These are phyloP conservation scores for Eristalinus sepulchralis DNA, from an alignment of 2,888 invertebrate genomes.

Conservation along the genomic window DNA sequence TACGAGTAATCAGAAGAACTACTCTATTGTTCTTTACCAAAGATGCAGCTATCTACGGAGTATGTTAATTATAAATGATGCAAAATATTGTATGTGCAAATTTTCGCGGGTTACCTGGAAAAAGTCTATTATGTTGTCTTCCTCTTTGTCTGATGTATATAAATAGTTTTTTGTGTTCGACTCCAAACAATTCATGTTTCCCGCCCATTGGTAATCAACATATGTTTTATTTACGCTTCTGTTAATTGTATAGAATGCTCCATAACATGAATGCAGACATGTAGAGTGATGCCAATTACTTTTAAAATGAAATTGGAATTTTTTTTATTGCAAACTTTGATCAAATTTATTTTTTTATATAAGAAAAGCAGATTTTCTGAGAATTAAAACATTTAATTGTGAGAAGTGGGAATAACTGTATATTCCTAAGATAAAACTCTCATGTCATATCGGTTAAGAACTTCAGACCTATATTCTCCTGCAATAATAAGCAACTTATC, in stretches of 20 bases:
- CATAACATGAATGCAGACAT: background rate
- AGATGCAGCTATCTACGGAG: constrained; percentile 38
- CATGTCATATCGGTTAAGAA: too few species aligned
- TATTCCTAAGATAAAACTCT: too few species aligned
- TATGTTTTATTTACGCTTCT: background rate
- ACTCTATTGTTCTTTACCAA: constrained; percentile 31
- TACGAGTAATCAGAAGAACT: constrained; percentile 44
- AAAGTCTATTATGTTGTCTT: constrained; percentile 45
- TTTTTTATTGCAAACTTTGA: background rate
- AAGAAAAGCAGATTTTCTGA: too few species aligned
- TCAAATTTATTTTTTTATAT: background rate
- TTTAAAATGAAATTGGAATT: background rate
- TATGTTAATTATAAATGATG: background rate
- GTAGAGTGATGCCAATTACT: background rate
- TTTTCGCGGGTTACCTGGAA: constrained; percentile 37
- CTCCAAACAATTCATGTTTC: constrained; percentile 45
- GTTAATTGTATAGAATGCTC: background rate
- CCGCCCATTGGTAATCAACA: background rate
- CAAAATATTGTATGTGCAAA: background rate
- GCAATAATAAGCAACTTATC: too few species aligned
- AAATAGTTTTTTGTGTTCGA: constrained; percentile 39
- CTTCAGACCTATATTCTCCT: too few species aligned
- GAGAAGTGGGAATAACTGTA: too few species aligned
- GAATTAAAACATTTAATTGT: too few species aligned
- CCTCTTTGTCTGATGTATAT: constrained; percentile 17